These are phyloP conservation scores for Callipepla squamata DNA, from an alignment of 2,113 vertebrate species.

Conservation along the genomic window DNA sequence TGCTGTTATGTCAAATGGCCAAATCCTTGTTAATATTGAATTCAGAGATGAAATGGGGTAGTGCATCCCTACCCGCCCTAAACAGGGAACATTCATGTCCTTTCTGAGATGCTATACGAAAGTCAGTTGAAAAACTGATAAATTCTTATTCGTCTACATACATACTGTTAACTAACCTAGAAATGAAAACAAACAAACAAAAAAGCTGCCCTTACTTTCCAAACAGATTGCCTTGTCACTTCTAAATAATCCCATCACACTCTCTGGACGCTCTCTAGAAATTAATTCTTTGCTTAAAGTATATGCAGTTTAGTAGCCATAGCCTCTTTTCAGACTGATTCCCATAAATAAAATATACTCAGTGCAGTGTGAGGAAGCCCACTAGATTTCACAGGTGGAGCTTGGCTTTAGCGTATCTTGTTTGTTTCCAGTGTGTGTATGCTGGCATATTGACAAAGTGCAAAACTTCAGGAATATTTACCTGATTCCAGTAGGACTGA, in stretches of 20 bases:
- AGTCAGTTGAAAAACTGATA: neutral
- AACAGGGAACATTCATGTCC: neutral
- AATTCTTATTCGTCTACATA: neutral
- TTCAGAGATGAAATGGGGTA: neutral
- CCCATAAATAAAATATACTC: constrained; percentile 11
- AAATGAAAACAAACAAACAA: neutral
- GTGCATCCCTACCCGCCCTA: accelerated
- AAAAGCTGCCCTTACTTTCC: neutral
- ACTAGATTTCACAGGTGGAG: neutral
- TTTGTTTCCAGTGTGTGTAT: constrained; percentile 42
- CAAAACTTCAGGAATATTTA: constrained; percentile 1
- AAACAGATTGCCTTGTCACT: neutral
- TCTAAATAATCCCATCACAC: neutral
- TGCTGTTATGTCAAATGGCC: neutral
- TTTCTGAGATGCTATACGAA: constrained; percentile 20
- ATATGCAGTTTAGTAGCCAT: neutral
- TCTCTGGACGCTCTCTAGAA: neutral
- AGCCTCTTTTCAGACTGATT: neutral
- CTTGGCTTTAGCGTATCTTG: neutral
- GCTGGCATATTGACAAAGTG: constrained; percentile 24
- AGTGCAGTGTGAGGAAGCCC: constrained; percentile 32
- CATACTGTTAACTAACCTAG: neutral
- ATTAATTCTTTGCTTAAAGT: neutral
- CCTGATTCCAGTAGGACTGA: constrained; percentile 20
- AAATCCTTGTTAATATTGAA: neutral